Base-by-base conservation (phyloP, 2,888 invertebrate genomes). In the Oeneis ivallda region DNA sequence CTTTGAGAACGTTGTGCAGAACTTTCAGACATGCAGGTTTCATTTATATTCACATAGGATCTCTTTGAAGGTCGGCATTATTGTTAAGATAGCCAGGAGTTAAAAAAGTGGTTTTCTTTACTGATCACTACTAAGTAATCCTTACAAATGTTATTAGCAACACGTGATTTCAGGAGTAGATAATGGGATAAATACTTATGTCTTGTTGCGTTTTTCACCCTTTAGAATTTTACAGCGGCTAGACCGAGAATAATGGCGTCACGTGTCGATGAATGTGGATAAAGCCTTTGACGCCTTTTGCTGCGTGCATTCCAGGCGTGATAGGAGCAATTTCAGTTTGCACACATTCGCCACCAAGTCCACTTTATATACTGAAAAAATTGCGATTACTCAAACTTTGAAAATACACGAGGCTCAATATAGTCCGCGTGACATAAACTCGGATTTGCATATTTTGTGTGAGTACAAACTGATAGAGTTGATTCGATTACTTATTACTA, bases 201-300 rank as follows among this genome's bases (percentile, higher is more conserved):
- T 41, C 10, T 54, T 39, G 56, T 41, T 19, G 41, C 19, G 17
- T 41, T 39, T 39, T 39, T 11, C 39, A 39, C 75, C 73, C 78
- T 80, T 81, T 79, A 75, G 74, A 75, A 75, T 76, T 78, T 76
- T 73, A 74, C 69, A 64, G 62, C 69, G 70, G 73, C 71, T 74
- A 72, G 72, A 66, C 70, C 70, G 75, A 73, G 76, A 41, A 52
- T 78, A 82, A 76, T 80, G 81, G 80, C 80, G 80, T 81, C 78
- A 84, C 84, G 84, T 83, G 84, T 84, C 84, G 83, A 81, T 83
- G 83, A 80, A 78, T 82, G 80, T 79, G 84, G 83, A 86, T 85
- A n/a, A 85, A 87, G 84, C 84, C 87, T 89, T 89, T 89, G 89
- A 88, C 82, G 86, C 84, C 84, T 84, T 89, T 85, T 79, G 78